Evolutionary conservation across 2,888 invertebrate genomes (phyloP).

Genomic region (Venustoraphidia nigricollis): DNA sequence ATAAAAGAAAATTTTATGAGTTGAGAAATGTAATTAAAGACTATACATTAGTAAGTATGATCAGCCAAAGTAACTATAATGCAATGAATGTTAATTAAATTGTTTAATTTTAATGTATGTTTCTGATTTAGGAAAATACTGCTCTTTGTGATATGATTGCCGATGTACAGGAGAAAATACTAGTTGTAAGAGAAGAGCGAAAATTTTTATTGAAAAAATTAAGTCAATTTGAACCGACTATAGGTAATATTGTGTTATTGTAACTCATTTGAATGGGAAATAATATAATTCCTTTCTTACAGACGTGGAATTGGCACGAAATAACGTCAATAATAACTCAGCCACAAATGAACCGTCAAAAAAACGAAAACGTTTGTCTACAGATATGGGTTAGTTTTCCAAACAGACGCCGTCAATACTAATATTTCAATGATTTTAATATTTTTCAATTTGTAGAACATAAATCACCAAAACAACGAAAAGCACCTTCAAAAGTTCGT

Average conservation of each 20-base stretch:
- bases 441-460: conserved; percentile 10
- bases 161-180: conserved; percentile 65
- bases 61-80: conserved; percentile 8
- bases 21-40: conserved; percentile 47
- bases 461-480: conserved; percentile 14
- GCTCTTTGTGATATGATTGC: conserved; percentile 80
- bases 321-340: too few relatives aligned
- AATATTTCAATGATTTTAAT: neutral
- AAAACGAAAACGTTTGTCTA: too few relatives aligned
- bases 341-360: too few relatives aligned
- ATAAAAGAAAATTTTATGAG: conserved; percentile 44
- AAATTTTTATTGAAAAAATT: conserved; percentile 64
- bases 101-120: conserved; percentile 6
- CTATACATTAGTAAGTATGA: conserved; percentile 44
- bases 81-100: neutral
- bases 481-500: conserved; percentile 19
- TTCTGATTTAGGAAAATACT: conserved; percentile 54
- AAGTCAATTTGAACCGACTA: conserved; percentile 41
- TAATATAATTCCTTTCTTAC: too few relatives aligned
- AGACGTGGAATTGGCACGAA: too few relatives aligned
- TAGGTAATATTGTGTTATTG: neutral
- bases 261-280: too few relatives aligned
- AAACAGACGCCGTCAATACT: too few relatives aligned
- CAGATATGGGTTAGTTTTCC: too few relatives aligned
- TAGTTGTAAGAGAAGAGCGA: conserved; percentile 68